Evolutionary conservation across 1,140 invertebrate genomes (phyloP), one percentile per base, ranked within the genome.

Genomic region (Aphis craccivora): DNA sequence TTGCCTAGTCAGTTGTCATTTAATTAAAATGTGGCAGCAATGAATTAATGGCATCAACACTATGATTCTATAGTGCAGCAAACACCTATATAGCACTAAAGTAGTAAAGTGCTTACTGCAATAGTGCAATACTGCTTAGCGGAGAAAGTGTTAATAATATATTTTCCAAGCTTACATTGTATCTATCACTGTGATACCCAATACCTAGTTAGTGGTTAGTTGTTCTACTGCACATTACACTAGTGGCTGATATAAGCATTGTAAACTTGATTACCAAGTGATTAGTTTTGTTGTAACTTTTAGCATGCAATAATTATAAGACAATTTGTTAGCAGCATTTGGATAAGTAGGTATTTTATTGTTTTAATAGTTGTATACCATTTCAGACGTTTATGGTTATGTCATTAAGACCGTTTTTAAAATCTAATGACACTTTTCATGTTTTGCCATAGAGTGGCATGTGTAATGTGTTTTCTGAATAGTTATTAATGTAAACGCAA

Each of bases 171-270:
- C 60, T 55, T 30, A 30, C 23, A 43, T 53, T 89, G 51, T 37
- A 30, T 11, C 20, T 60, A 53, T 43, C 60, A 67, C 43, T 90
- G 37, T 90, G 48, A 93, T 93, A 93, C 81, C 91, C 5, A 20
- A 84, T 93, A 93, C 91, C 91, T 0, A 86, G 91, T 93, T 53
- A 40, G 30, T 86, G 91, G 91, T 93, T 93, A 84, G 25, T 67
- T 55, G 7, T 0, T 43, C 30, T 51, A 48, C 45, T 35, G 37
- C n/a, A 25, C 43, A 89, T 5, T 43, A 30, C 23, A 67, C 5
- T 60, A 37, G 23, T 43, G 43, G 45, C 14, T 90, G 89, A 90
- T 90, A 60, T 40, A 23, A 55, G 40, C 88, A 45, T 84, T 25
- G 37, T 48, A 53, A 37, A 45, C n/a, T 76, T 91, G 55, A 67